Evolutionary conservation across 2,113 vertebrate species (phyloP), one percentile per base, ranked within the genome.

Genomic region (Corythornis madagascariensis): DNA sequence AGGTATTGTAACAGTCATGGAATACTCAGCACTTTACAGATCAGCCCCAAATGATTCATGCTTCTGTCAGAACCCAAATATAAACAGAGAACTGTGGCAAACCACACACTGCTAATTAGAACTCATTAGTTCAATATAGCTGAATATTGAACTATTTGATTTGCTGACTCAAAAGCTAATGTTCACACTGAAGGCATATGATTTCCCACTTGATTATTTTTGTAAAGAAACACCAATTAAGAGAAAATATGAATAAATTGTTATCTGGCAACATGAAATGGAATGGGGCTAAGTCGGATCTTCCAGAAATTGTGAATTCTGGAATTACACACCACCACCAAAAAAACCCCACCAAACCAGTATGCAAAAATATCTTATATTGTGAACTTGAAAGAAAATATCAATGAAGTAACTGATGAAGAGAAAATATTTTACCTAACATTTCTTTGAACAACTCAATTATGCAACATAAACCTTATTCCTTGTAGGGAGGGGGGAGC

Each of bases 241-340:
- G 8, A 55, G 10, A 73, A 75, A 83, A 84, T 40, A 19, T 13
- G 29, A 79, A 83, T 40, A 60, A 29, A 14, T 6, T 63, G 19
- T 59, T 89, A 85, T 70, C 90, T 95, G 65, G 63, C 63, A 93
- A 85, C 29, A 82, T 45, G 17, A 91, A 92, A 84, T 52, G 20
- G 66, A 94, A 92, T 26, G 9, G 42, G 35, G 25, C 45, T 69
- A 86, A 61, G 50, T 1, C 55, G 14, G n/a, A 70, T 71, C 33
- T 8, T 87, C 38, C 75, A 88, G 33, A 94, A 89, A 76, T 2
- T 2, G 3, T 8, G 17, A 50, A 66, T 63, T 88, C 67, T 88
- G 52, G 53, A 65, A 71, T 33, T 52, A 81, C 1, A 0, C 11
- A 64, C 76, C 13, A 47, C 14, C 57, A 66, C 5, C 20, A 56